Base-by-base conservation (phyloP, 2,797 vertebrate species). In the Esox lucius region DNA sequence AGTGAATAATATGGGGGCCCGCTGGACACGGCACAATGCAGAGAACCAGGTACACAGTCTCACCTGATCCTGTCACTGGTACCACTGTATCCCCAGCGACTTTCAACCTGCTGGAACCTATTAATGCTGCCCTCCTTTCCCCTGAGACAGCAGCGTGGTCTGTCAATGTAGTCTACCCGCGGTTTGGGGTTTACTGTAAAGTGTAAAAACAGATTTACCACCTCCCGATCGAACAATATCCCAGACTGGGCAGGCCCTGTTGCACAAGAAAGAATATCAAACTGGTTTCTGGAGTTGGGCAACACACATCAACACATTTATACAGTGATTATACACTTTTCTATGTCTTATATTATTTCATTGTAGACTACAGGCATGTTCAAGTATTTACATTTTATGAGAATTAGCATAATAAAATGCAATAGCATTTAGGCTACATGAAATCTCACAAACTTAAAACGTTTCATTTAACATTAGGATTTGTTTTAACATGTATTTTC, bases 181-280 rank as follows among this genome's bases (percentile, higher is more conserved):
- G 98, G 97, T 92, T 99, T 99, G n/a, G 98, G 98, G 90, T 99
- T 99, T 79, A 98, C 98, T 0, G 97, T 98, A 93, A 99, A 99
- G 94, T 99, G 97, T 89, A 99, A 94, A 91, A 99, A 99, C 72
- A 99, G 95, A 91, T 97, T 99, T 88, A 99, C 97, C 85, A 98
- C 97, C 82, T 98, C 97, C 9, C 95, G 93, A 90, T 97, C 96
- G 72, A 96, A 95, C 88, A 98, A 88, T 88, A 97, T 97, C 85
- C 96, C 96, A 93, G 95, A 97, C 67, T 97, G 96, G 92, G 96
- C 96, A 92, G 96, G 96, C 86, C 96, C 96, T 99, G 91, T 80
- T 87, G 91, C 89, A 92, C 90, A 93, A 90, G 88, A 83, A 88
- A 91, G 86, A 93, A 90, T 89, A 90, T 84, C 84, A 92, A 87